A percentile compares a stretch with the other conserved stretches of the same genome.
Evolutionary conservation across 2,888 invertebrate species (phyloP).

Genomic region (Myopa testacea): DNA sequence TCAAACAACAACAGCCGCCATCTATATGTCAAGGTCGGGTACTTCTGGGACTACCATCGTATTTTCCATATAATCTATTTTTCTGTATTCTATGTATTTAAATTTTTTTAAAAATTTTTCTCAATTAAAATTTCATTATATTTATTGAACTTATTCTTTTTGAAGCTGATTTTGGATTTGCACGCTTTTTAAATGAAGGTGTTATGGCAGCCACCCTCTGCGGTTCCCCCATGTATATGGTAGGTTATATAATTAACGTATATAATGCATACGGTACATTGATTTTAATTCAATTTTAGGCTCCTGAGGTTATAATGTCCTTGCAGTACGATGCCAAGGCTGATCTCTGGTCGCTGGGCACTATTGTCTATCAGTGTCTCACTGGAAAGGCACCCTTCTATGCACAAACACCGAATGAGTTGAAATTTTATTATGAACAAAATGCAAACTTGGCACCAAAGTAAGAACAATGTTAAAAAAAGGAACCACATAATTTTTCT

Average conservation of each 20-base stretch:
- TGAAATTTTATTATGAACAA: slow-evolving; percentile 97
- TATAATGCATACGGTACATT: too few species aligned
- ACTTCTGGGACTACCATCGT: too few species aligned
- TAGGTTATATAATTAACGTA: background rate
- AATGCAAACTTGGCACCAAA: slow-evolving; percentile 90
- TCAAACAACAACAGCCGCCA: too few species aligned
- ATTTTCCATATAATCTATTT: too few species aligned
- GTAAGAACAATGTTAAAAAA: slow-evolving; percentile 71
- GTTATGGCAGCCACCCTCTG: slow-evolving; percentile 99
- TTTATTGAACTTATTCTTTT: background rate
- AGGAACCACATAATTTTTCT: too few species aligned
- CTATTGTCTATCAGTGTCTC: slow-evolving; percentile 98
- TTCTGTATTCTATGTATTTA: too few species aligned
- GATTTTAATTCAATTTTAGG: slow-evolving; percentile 69
- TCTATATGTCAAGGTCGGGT: too few species aligned
- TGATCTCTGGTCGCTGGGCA: slow-evolving; percentile 98
- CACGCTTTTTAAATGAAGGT: slow-evolving; percentile 97
- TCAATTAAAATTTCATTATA: background rate
- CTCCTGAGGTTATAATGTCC: slow-evolving; percentile 99
- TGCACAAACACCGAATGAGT: slow-evolving; percentile 96
- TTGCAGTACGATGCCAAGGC: slow-evolving; percentile 98
- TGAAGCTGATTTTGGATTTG: slow-evolving; percentile 98
- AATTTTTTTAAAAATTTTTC: background rate
- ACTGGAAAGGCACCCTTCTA: slow-evolving; percentile 99
- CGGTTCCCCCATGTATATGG: slow-evolving; percentile 99